Percentiles rank a stretch among this genome's conserved stretches.
Evolutionary conservation across 2,113 vertebrate genomes (phyloP).

Genomic region (Limanda limanda): DNA sequence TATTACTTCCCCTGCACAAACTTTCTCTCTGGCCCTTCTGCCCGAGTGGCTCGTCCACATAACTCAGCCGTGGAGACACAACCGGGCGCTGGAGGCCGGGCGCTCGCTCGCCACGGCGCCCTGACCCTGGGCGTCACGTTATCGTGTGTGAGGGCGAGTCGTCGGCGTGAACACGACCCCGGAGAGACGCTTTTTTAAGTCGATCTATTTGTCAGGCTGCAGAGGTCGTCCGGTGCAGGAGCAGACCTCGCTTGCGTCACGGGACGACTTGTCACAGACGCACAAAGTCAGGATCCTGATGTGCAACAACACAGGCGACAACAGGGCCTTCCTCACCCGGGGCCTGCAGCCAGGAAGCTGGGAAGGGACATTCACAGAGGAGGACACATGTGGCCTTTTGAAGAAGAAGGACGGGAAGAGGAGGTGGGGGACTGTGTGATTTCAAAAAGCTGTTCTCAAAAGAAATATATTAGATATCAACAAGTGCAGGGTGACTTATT

Average conservation of each 20-base stretch:
- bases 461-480: constrained; percentile 1
- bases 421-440: not conserved
- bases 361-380: constrained; percentile 1
- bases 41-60: constrained; percentile 22
- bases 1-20: constrained; percentile 9
- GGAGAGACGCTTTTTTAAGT: constrained; percentile 18
- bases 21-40: constrained; percentile 19
- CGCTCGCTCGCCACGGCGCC: constrained; percentile 42
- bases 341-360: not conserved
- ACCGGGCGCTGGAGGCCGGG: too few relatives aligned
- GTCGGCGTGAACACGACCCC: not conserved
- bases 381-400: not conserved
- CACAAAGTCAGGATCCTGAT: constrained; percentile 49
- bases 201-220: constrained; percentile 40
- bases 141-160: constrained; percentile 40
- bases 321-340: not conserved
- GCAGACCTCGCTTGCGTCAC: constrained; percentile 57
- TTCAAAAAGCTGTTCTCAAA: not conserved
- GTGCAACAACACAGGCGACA: constrained; percentile 37
- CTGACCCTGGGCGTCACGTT: constrained; percentile 45
- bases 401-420: not conserved
- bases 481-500: constrained; percentile 4
- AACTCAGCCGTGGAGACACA: constrained; percentile 41
- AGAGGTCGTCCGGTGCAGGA: constrained; percentile 39
- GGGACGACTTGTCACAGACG: constrained; percentile 55